Base-by-base conservation (phyloP, 2,113 vertebrate species). In the Lagenorhynchus albirostris region DNA sequence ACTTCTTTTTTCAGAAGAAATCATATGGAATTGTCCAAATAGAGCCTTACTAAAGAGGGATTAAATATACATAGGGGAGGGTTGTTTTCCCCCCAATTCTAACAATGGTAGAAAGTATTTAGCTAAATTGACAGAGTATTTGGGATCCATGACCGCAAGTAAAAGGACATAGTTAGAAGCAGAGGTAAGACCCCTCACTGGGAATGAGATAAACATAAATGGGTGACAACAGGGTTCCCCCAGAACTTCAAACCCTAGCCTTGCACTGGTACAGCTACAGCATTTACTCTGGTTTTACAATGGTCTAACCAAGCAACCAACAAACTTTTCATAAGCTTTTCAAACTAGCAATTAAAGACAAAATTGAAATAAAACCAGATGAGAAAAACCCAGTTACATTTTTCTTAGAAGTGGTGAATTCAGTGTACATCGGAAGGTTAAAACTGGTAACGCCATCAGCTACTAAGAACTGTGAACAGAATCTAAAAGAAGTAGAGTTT, bases 401-500 rank as follows among this genome's bases (percentile, higher is more conserved):
- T 96, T 85, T 68, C 91, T 82, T 83, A 41, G n/a, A 63, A 74
- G 70, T 77, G 55, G 44, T 38, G 50, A 89, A 68, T 85, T 94
- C 96, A 94, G 55, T 33, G 38, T 81, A 81, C 31, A 47, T 6
- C 68, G 77, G 68, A 89, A 95, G 95, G 97, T 91, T 96, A 95
- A 91, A 76, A 77, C 62, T 94, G 73, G 95, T 55, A 82, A 74
- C 74, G 94, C 76, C 82, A 97, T 60, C 91, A 87, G 95, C 94
- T 93, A 80, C 95, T 74, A 94, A 77, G 96, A 89, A 81, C 31
- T 95, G 97, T 97, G 97, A 98, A 90, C 89, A 95, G 97, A 97
- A 98, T 98, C 95, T 98, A 62, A 98, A 98, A 92, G 95, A 95
- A 84, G 96, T 31, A 17, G 14, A 76, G 89, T 97, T 97, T 96